Base-by-base conservation (phyloP, 2,113 vertebrate species). In the Phylloscopus trochilus region DNA sequence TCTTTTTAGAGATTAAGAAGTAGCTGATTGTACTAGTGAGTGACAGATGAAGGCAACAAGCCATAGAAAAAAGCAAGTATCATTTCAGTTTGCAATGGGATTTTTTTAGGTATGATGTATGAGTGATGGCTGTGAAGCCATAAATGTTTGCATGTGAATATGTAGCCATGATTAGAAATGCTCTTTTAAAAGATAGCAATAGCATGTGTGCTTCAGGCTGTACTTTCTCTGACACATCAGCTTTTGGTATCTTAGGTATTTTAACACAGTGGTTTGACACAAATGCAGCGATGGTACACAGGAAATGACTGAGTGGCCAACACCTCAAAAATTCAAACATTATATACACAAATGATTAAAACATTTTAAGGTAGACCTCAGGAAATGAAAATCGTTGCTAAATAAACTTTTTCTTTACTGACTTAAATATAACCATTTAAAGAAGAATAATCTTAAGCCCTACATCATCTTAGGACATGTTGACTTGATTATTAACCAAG, bases 351-450 rank as follows among this genome's bases (percentile, higher is more conserved):
- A 85, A 81, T 63, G 14, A 86, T 78, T 69, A 58, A 83, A 93
- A 70, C n/a, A 68, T 83, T 94, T 82, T 60, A 26, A 72, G 19
- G n/a, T n/a, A 93, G 47, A 83, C n/a, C 15, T 91, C 72, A 68
- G n/a, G 17, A 93, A 92, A 82, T 76, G 2, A 91, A 96, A 92
- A 90, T 79, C 3, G 20, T 79, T 87, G 13, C 87, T 80, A 58
- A 60, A 80, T 51, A 93, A 80, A 44, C 11, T 7, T 92, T 91
- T 77, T 90, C 16, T 72, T 75, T 56, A 35, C n/a, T 78, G 39
- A 74, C 55, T 91, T 76, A 83, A 81, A 49, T 82, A 44, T n/a
- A 63, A 72, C 33, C 83, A 46, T 93, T 94, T 83, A 79, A 93
- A 80, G 70, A 73, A 90, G 35, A 67, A 93, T 77, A 35, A 59